Percentiles rank a stretch among this genome's conserved stretches.
These are phyloP conservation scores for Isaurus tuberculatus DNA, from an alignment of 92 coral and sea anemone species.

Conservation along the genomic window DNA sequence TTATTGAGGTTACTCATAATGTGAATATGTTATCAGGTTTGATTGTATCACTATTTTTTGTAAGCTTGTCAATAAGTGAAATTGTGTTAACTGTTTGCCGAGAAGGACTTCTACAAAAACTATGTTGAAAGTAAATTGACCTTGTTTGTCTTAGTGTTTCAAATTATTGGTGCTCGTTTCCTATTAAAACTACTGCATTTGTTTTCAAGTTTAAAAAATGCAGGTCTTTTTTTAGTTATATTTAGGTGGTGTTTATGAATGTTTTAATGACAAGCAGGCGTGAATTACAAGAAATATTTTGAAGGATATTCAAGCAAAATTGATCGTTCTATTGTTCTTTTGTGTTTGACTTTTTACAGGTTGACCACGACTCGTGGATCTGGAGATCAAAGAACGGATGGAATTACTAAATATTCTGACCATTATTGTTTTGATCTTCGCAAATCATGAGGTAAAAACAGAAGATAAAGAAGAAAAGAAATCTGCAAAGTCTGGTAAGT, in stretches of 20 bases:
- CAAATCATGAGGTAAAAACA: conserved; percentile 34
- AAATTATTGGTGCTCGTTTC: neutral
- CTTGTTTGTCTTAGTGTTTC: neutral
- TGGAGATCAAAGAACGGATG: conserved; percentile 39
- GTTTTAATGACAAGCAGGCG: neutral
- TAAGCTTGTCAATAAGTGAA: too few relatives aligned
- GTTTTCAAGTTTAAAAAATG: neutral
- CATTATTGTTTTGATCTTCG: conserved; percentile 35
- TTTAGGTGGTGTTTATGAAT: too few relatives aligned
- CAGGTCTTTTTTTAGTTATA: neutral
- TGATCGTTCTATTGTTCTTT: conserved; percentile 41
- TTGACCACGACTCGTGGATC: conserved; percentile 42
- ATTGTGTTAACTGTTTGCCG: too few relatives aligned
- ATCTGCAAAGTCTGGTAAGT: conserved; percentile 26
- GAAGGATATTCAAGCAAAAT: neutral
- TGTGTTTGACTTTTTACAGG: conserved; percentile 11
- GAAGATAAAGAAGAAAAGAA: conserved; percentile 8
- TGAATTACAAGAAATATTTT: neutral
- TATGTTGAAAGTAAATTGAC: neutral
- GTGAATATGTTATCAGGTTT: too few relatives aligned
- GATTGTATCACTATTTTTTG: too few relatives aligned
- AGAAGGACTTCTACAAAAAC: too few relatives aligned
- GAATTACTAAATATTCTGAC: conserved; percentile 17
- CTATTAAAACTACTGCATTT: neutral
- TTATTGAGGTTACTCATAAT: neutral